Conservation (phyloP, 2,797 vertebrate species). For the Moxostoma hubbsi region DNA sequence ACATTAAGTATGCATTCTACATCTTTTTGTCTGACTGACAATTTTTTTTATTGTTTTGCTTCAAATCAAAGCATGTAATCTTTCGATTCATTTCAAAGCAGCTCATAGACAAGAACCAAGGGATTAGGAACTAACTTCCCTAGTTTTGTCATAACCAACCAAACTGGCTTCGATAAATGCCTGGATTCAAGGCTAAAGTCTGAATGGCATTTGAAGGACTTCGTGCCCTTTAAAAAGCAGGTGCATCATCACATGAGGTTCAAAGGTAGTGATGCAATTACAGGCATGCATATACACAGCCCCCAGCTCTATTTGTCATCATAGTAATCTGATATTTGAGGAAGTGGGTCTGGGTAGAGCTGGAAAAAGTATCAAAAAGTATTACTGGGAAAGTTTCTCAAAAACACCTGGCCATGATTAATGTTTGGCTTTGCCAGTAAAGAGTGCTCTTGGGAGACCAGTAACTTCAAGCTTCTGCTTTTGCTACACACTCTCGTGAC, state of each 20-base stretch:
- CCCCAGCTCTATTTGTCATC: constrained; percentile 52
- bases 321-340: constrained; percentile 42
- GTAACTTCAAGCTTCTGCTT: constrained; percentile 27
- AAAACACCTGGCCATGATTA: constrained; percentile 52
- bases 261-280: constrained; percentile 49
- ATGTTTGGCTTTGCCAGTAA: constrained; percentile 37
- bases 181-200: constrained; percentile 28
- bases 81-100: not conserved
- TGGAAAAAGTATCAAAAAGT: constrained; percentile 47
- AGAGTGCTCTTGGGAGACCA: constrained; percentile 16
- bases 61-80: too few species aligned
- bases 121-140: not conserved
- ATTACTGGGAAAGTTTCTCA: constrained; percentile 33
- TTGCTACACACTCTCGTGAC: too few species aligned
- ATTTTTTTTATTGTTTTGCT: too few species aligned
- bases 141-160: not conserved
- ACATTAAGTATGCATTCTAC: too few species aligned
- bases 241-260: constrained; percentile 39
- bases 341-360: constrained; percentile 4
- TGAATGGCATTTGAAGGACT: constrained; percentile 54
- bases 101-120: not conserved
- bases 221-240: constrained; percentile 51
- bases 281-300: constrained; percentile 13
- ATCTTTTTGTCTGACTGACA: too few species aligned
- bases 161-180: constrained; percentile 14